Percentiles rank a stretch among this genome's conserved stretches.
phyloP scores from a whole-genome alignment of 1,140 invertebrate species.

The Nomia melanderi region DNA sequence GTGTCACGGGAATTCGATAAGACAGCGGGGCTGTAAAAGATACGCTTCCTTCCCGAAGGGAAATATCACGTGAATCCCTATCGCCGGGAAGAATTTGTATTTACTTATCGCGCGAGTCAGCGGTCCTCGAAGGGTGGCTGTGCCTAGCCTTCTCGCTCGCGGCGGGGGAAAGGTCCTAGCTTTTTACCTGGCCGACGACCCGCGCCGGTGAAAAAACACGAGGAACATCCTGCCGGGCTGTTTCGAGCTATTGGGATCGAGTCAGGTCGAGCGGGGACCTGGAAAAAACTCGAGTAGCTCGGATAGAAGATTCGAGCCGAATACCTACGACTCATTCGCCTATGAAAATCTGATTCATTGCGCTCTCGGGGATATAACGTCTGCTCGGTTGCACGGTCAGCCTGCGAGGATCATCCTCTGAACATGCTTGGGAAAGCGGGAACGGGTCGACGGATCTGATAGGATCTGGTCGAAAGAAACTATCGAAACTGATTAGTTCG shows the following conservation, averaged over 20 bases:
- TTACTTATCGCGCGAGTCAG: slow-evolving; percentile 31
- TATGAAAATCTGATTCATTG: slow-evolving; percentile 12
- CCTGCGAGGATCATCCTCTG: not conserved
- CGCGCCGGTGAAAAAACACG: not conserved
- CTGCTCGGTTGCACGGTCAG: not conserved
- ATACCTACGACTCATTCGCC: slow-evolving; percentile 26
- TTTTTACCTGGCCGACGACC: slow-evolving; percentile 27
- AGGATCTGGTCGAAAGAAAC: not conserved
- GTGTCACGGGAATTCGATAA: too few relatives aligned
- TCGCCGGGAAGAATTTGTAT: slow-evolving; percentile 22
- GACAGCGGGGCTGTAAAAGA: too few relatives aligned
- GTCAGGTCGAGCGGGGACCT: slow-evolving; percentile 10
- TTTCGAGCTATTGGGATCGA: slow-evolving; percentile 34
- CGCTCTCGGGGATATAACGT: not conserved
- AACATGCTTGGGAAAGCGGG: not conserved
- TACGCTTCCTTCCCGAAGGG: too few relatives aligned
- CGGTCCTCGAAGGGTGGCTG: slow-evolving; percentile 9
- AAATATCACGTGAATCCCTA: not conserved
- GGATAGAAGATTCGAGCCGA: not conserved
- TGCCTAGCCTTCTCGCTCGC: too few relatives aligned
- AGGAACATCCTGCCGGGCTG: not conserved
- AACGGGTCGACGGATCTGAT: not conserved
- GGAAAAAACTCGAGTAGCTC: not conserved
- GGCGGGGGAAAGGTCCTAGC: slow-evolving; percentile 1
- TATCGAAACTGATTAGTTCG: not conserved